These are phyloP conservation scores for Pangasianodon hypophthalmus DNA, from an alignment of 2,113 vertebrate species.

Conservation along the genomic window DNA sequence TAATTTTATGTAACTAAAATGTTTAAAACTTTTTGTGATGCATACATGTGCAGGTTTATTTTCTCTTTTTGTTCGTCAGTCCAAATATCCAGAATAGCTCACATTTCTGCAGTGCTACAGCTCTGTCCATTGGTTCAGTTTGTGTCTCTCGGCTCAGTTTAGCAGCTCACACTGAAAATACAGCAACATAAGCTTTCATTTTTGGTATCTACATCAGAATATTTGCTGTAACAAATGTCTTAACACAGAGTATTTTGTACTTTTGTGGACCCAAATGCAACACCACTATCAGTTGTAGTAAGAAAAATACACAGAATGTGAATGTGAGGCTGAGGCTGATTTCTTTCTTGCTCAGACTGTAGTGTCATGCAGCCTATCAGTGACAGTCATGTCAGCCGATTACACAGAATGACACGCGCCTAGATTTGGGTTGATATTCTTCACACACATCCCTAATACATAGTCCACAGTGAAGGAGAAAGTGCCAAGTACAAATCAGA, in stretches of 20 bases:
- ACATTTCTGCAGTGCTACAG: background rate
- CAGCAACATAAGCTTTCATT: too few species aligned
- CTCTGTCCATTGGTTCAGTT: background rate
- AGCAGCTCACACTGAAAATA: background rate
- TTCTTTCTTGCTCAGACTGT: background rate
- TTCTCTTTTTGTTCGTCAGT: background rate
- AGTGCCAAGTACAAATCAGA: background rate
- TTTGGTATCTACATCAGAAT: background rate
- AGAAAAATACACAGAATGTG: too few species aligned
- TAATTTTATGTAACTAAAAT: background rate
- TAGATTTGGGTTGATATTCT: background rate
- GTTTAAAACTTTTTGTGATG: background rate
- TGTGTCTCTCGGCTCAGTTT: background rate
- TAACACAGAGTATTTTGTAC: background rate
- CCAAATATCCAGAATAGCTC: background rate
- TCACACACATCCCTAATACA: background rate
- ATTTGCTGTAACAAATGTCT: background rate
- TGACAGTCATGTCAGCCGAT: background rate
- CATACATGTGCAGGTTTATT: background rate
- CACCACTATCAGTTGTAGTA: background rate
- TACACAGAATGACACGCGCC: background rate
- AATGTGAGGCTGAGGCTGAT: background rate
- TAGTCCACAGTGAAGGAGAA: background rate
- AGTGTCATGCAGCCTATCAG: background rate
- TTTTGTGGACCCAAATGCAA: background rate